Evolutionary conservation across 2,888 invertebrate species (phyloP).

Genomic region (Mermis nigrescens): DNA sequence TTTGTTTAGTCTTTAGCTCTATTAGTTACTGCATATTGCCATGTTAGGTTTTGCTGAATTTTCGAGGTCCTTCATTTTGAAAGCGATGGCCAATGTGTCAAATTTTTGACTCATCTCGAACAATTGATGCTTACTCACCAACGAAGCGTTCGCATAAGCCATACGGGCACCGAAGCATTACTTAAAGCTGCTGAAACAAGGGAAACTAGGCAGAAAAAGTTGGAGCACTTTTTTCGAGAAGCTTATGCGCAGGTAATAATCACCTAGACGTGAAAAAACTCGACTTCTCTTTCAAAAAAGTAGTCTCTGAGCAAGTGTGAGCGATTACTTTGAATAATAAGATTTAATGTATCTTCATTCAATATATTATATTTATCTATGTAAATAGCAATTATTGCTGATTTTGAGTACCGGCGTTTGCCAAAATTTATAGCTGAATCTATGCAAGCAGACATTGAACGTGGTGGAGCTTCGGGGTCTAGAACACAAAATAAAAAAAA

Average conservation of each 20-base stretch:
- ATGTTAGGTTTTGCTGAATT: background rate
- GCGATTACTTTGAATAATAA: background rate
- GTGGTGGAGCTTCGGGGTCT: no score
- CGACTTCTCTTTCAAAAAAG: background rate
- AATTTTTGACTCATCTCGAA: slow-evolving; percentile 17
- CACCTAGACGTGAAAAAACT: background rate
- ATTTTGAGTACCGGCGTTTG: no score
- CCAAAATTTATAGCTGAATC: no score
- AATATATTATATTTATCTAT: no score
- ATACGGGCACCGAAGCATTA: slow-evolving; percentile 7
- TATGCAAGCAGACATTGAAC: no score
- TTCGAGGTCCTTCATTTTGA: slow-evolving; percentile 57
- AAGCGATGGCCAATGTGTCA: slow-evolving; percentile 15
- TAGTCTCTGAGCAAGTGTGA: background rate
- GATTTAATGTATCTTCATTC: background rate
- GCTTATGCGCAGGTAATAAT: slow-evolving; percentile 54
- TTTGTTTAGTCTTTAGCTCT: no score
- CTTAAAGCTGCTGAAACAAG: slow-evolving; percentile 55
- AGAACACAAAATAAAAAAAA: no score
- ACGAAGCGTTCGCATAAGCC: slow-evolving; percentile 1
- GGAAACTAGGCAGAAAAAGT: slow-evolving; percentile 67
- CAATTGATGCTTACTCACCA: background rate
- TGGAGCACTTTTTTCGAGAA: slow-evolving; percentile 84
- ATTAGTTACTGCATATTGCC: no score
- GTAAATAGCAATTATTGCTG: no score